Percentiles rank a stretch among this genome's conserved stretches.
Conservation (phyloP, 2,797 vertebrate genomes). For the Arctocebus calabarensis region DNA sequence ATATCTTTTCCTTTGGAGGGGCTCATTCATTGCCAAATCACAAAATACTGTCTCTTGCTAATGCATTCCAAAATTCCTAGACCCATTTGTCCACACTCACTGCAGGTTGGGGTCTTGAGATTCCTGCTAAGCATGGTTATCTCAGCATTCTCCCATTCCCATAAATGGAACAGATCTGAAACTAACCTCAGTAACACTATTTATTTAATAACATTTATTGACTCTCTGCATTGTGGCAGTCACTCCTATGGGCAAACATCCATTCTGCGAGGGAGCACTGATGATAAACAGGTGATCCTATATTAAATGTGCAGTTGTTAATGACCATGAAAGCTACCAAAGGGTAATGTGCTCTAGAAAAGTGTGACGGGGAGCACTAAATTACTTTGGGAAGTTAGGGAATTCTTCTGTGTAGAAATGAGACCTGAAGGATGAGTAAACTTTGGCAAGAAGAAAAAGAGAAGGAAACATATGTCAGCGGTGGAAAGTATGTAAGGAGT, state of each 20-base stretch:
- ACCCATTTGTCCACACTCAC: neutral
- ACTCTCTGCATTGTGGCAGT: neutral
- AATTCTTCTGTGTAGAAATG: neutral
- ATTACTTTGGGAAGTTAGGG: neutral
- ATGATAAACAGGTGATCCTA: neutral
- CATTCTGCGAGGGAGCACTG: neutral
- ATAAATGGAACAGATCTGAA: neutral
- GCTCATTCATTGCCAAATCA: neutral
- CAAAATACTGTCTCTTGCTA: neutral
- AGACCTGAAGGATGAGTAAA: neutral
- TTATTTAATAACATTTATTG: neutral
- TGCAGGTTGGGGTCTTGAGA: neutral
- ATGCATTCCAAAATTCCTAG: neutral
- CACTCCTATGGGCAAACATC: neutral
- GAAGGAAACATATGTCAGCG: neutral
- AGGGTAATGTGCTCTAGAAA: neutral
- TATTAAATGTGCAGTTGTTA: neutral
- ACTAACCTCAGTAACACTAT: neutral
- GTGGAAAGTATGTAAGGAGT: neutral
- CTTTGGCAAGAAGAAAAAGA: neutral
- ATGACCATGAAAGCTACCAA: neutral
- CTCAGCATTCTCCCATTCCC: neutral
- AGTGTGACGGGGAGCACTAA: neutral
- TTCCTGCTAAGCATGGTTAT: neutral
- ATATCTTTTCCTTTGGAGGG: neutral